phyloP scores from a whole-genome alignment of 92 coral and sea anemone genomes.

The Nematostella vectensis region DNA sequence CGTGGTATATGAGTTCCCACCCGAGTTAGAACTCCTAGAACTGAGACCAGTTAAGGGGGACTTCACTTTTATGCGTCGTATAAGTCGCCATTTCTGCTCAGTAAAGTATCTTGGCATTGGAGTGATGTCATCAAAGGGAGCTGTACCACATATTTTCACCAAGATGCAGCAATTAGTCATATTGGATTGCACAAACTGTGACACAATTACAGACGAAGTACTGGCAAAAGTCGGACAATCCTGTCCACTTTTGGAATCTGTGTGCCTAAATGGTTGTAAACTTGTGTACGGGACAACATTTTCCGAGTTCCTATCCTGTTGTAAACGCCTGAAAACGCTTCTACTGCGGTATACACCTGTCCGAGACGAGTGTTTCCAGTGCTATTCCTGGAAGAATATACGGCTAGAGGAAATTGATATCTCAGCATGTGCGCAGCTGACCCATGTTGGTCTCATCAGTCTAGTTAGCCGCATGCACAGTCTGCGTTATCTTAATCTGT shows the following conservation, averaged over 20 bases:
- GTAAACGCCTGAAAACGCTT: constrained; percentile 76
- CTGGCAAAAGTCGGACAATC: constrained; percentile 81
- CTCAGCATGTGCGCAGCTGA: constrained; percentile 92
- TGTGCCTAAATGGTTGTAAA: constrained; percentile 94
- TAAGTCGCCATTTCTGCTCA: constrained; percentile 81
- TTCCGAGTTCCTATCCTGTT: constrained; percentile 62
- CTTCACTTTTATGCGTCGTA: constrained; percentile 80
- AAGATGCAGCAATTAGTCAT: constrained; percentile 88
- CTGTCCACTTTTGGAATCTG: constrained; percentile 85
- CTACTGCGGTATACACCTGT: constrained; percentile 94
- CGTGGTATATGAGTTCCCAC: constrained; percentile 41
- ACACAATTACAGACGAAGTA: constrained; percentile 90
- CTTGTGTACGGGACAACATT: constrained; percentile 87
- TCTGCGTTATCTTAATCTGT: constrained; percentile 75
- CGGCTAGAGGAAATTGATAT: constrained; percentile 89
- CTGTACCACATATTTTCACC: constrained; percentile 84
- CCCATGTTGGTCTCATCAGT: constrained; percentile 81
- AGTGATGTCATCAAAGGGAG: constrained; percentile 85
- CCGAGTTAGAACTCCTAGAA: constrained; percentile 58
- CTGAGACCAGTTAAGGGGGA: constrained; percentile 94
- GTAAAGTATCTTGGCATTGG: constrained; percentile 92
- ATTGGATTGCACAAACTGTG: constrained; percentile 97
- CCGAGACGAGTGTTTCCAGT: constrained; percentile 87
- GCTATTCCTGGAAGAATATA: constrained; percentile 70
- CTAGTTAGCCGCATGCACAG: constrained; percentile 68